Evolutionary conservation across 2,797 vertebrate genomes (phyloP).

Genomic region (Galaxias olidus): DNA sequence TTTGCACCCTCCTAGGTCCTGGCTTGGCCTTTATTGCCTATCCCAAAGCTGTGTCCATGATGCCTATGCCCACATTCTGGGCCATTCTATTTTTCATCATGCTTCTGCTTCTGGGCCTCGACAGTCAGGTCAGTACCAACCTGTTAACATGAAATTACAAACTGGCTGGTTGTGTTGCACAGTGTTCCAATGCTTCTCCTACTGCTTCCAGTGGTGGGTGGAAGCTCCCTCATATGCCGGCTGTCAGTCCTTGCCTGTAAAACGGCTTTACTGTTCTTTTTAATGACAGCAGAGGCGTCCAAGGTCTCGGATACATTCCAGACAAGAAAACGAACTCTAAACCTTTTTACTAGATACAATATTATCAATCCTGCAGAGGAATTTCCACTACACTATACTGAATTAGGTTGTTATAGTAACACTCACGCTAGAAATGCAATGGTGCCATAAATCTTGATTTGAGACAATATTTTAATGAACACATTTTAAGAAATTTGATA

Average conservation of each 20-base stretch:
- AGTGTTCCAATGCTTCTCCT: neutral
- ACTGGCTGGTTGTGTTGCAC: neutral
- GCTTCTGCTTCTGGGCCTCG: conserved; percentile 98
- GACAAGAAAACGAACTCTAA: conserved; percentile 25
- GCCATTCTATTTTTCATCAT: conserved; percentile 99
- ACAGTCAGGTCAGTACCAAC: conserved; percentile 90
- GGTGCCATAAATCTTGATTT: too few relatives aligned
- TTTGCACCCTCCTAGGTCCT: conserved; percentile 83
- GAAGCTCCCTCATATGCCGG: too few relatives aligned
- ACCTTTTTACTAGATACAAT: conserved; percentile 4
- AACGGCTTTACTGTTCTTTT: conserved; percentile 41
- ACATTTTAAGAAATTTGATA: too few relatives aligned
- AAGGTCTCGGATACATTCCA: conserved; percentile 41
- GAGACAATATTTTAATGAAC: too few relatives aligned
- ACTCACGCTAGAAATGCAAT: neutral
- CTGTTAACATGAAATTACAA: neutral
- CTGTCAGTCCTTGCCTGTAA: conserved; percentile 42
- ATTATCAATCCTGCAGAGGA: conserved; percentile 38
- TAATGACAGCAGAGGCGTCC: conserved; percentile 31
- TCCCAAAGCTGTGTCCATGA: conserved; percentile 98
- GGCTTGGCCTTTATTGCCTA: conserved; percentile 98
- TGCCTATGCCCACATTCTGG: conserved; percentile 98
- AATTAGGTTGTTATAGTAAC: too few relatives aligned
- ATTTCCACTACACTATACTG: conserved; percentile 29
- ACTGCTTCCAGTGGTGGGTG: too few relatives aligned